These are phyloP conservation scores for Spatula versicolor DNA, from an alignment of 2,797 vertebrate genomes.

Conservation along the genomic window DNA sequence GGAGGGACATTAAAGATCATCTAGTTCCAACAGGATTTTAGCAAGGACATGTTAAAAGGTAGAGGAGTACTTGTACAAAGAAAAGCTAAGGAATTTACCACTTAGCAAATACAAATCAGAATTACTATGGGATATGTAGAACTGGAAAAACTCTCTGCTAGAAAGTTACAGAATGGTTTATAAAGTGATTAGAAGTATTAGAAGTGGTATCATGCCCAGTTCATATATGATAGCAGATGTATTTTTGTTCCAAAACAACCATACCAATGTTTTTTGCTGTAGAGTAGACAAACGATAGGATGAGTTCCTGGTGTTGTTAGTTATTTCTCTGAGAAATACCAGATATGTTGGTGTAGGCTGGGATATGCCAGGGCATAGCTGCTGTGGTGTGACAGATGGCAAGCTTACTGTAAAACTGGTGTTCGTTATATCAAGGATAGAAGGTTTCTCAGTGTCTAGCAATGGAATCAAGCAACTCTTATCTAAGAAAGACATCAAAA, in stretches of 20 bases:
- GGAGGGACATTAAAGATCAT: no score
- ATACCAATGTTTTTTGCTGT: constrained; percentile 64
- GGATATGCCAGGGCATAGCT: constrained; percentile 28
- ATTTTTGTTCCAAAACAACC: constrained; percentile 22
- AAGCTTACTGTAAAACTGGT: constrained; percentile 71
- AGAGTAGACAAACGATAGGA: not conserved
- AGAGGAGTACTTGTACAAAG: not conserved
- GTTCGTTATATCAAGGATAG: constrained; percentile 64
- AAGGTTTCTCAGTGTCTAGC: constrained; percentile 24
- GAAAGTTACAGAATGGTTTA: not conserved
- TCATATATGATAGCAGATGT: not conserved
- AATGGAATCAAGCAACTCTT: constrained; percentile 66
- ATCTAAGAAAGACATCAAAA: constrained; percentile 68
- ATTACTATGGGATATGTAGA: not conserved
- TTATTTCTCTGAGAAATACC: constrained; percentile 56
- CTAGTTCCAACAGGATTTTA: not conserved
- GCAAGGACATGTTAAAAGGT: not conserved
- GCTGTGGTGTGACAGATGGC: constrained; percentile 44
- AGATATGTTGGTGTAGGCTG: constrained; percentile 63
- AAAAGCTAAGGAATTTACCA: not conserved
- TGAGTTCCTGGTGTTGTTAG: not conserved
- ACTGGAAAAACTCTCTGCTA: not conserved
- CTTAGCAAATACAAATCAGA: not conserved
- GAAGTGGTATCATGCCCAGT: not conserved
- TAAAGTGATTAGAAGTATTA: not conserved